Evolutionary conservation across 2,797 vertebrate species (phyloP), one percentile per base, ranked within the genome.

Genomic region (Halcyon smyrnensis): DNA sequence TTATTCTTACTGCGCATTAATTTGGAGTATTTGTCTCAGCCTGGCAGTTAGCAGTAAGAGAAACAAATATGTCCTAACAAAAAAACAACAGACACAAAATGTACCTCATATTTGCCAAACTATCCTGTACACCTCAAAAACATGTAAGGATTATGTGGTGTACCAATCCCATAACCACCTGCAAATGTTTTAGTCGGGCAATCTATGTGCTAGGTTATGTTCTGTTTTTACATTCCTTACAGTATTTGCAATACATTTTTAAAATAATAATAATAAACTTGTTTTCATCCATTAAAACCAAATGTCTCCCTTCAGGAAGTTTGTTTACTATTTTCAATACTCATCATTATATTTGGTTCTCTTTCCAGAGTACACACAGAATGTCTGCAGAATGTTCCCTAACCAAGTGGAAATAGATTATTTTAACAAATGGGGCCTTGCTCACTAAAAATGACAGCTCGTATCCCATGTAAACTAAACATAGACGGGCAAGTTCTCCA

Each of bases 301-400:
- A 91, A 92, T 74, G 9, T 41, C 19, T 91, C 30, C 45, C 32
- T 87, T 93, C 93, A 91, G 57, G 70, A 92, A 65, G 84, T 85
- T 95, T 96, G 81, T 83, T 96, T 93, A 75, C 89, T 93, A 37
- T 93, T 93, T 96, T 96, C 92, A 93, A 46, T 94, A 64, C 62
- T 93, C 87, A 92, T 89, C 84, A n/a, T 91, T 93, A 68, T 64
- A 94, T 94, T 93, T 90, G 46, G 18, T 91, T 85, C 25, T 83
- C 19, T 91, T 96, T 91, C 89, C 93, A 94, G 79, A 89, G 79
- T 89, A 92, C 89, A 92, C 82, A 91, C 39, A 78, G 48, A 46
- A 64, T 68, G 78, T 71, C 84, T 91, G 68, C 87, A 97, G 69
- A 96, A 94, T 87, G 75, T 95, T 96, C 71, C 69, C 57, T 92